Conservation (phyloP, 1,140 invertebrate species). For the Drosophila eugracilis region DNA sequence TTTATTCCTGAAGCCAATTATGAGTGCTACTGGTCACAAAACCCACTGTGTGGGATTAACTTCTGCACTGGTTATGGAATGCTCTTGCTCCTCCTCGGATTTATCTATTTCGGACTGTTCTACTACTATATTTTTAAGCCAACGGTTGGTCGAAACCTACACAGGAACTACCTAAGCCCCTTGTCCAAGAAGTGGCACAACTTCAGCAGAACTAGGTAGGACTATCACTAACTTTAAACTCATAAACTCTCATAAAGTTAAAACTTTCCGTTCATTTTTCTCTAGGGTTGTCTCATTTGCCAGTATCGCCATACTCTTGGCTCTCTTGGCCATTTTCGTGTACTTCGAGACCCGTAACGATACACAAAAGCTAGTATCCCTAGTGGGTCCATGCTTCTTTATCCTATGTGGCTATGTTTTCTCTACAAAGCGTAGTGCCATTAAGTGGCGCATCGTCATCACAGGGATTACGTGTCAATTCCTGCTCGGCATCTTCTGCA, state of each 20-base stretch:
- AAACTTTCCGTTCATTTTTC: no score
- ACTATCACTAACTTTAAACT: no score
- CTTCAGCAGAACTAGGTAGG: conserved; percentile 65
- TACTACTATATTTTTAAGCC: conserved; percentile 89
- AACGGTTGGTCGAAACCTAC: conserved; percentile 85
- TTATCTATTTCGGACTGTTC: conserved; percentile 88
- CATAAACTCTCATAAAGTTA: no score
- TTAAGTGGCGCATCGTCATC: conserved; percentile 92
- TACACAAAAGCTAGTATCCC: conserved; percentile 88
- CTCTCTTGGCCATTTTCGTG: conserved; percentile 86
- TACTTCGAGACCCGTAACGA: conserved; percentile 88
- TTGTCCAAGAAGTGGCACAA: conserved; percentile 74
- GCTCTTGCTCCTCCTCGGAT: conserved; percentile 88
- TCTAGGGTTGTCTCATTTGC: conserved; percentile 49
- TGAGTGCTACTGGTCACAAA: conserved; percentile 14
- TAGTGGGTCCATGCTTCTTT: conserved; percentile 87
- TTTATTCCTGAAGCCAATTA: conserved; percentile 28
- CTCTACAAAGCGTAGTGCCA: conserved; percentile 87
- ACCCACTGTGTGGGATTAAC: conserved; percentile 61
- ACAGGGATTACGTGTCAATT: conserved; percentile 95
- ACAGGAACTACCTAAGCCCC: conserved; percentile 59
- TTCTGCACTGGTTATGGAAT: conserved; percentile 91
- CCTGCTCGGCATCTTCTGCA: conserved; percentile 92
- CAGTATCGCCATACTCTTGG: conserved; percentile 78
- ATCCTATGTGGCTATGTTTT: conserved; percentile 86